A percentile compares a stretch with the other conserved stretches of the same genome.
Evolutionary conservation across 2,888 invertebrate species (phyloP).

Genomic region (Sisyra nigra): DNA sequence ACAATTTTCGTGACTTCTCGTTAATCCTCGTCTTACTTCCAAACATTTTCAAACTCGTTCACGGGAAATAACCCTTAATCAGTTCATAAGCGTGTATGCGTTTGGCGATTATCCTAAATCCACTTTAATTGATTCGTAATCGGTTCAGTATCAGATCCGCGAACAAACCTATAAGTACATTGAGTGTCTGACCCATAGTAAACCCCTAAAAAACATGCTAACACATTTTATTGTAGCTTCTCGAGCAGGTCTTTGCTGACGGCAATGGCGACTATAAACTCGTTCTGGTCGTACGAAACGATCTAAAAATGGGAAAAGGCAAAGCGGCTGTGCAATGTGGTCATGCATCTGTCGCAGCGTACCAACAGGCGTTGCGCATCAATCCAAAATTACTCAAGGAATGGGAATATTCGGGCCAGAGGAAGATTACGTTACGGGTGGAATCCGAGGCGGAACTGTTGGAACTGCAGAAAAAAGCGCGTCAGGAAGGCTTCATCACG

Average conservation of each 20-base stretch:
- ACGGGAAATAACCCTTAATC: too few species aligned
- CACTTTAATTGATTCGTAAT: too few species aligned
- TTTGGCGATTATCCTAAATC: too few species aligned
- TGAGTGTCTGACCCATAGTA: too few species aligned
- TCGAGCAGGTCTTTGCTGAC: conserved; percentile 16
- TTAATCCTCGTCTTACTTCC: too few species aligned
- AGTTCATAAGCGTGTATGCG: too few species aligned
- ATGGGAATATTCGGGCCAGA: conserved; percentile 47
- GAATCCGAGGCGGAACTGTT: conserved; percentile 61
- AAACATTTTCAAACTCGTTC: too few species aligned
- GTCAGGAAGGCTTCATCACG: conserved; percentile 48
- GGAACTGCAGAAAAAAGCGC: conserved; percentile 51
- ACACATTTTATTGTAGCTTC: background rate
- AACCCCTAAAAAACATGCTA: too few species aligned
- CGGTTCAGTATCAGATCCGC: too few species aligned
- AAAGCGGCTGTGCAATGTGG: conserved; percentile 88
- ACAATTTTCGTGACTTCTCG: too few species aligned
- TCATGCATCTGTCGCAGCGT: conserved; percentile 86
- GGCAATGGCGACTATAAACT: conserved; percentile 51
- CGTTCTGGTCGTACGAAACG: conserved; percentile 73
- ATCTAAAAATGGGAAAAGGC: conserved; percentile 89
- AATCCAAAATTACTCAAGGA: conserved; percentile 41
- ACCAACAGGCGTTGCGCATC: conserved; percentile 46
- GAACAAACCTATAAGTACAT: background rate
- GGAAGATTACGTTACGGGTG: conserved; percentile 74